These are phyloP conservation scores for Glyphotaelius pellucidus DNA, from an alignment of 2,888 invertebrate genomes.

Conservation along the genomic window DNA sequence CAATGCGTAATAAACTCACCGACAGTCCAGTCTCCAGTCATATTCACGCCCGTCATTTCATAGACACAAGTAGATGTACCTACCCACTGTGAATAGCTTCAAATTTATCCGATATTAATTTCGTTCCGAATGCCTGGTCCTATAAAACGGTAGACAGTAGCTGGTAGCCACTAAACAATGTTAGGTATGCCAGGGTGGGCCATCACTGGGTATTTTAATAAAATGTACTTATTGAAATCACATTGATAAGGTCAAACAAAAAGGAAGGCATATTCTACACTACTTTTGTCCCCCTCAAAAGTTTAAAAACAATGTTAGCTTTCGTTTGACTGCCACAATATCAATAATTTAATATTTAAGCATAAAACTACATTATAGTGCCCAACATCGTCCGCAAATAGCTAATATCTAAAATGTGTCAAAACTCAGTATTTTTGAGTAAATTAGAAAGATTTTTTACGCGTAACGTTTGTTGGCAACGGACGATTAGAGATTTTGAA, in stretches of 20 bases:
- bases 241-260: background rate
- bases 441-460: background rate
- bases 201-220: background rate
- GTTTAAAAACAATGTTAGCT: no score
- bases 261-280: no score
- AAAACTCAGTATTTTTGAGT: background rate
- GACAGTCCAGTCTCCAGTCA: slow-evolving; percentile 30
- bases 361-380: background rate
- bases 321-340: no score
- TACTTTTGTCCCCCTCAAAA: no score
- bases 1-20: slow-evolving; percentile 61
- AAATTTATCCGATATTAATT: slow-evolving; percentile 56
- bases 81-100: slow-evolving; percentile 40
- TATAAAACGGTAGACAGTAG: slow-evolving; percentile 15
- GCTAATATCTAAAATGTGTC: background rate
- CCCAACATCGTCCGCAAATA: background rate
- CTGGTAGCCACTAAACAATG: background rate
- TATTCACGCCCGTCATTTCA: slow-evolving; percentile 47
- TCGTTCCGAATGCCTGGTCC: slow-evolving; percentile 43
- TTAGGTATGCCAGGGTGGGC: background rate
- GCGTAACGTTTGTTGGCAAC: background rate
- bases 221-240: background rate
- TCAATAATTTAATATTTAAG: background rate
- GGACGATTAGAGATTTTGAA: background rate
- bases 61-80: slow-evolving; percentile 13